Evolutionary conservation across 2,113 vertebrate species (phyloP).

Genomic region (Eulacestoma nigropectus): DNA sequence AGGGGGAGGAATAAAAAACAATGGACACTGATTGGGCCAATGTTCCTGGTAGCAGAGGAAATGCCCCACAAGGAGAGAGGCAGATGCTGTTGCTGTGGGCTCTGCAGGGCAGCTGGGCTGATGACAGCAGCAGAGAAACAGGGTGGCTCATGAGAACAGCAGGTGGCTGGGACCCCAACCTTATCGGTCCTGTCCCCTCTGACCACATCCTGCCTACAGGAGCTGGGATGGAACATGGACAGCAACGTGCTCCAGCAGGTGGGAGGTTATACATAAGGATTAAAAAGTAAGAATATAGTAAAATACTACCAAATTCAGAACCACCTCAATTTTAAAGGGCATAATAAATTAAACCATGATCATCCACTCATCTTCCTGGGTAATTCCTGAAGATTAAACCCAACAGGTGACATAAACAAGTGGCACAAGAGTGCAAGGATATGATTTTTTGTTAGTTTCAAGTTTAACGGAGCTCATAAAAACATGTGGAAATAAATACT

Average conservation of each 20-base stretch:
- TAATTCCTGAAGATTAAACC: not conserved
- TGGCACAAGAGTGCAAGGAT: not conserved
- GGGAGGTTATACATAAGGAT: not conserved
- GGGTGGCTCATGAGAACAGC: not conserved
- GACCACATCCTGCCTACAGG: not conserved
- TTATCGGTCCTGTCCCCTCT: not conserved
- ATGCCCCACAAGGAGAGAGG: not conserved
- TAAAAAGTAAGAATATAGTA: not conserved
- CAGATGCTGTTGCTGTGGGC: not conserved
- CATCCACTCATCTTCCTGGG: not conserved
- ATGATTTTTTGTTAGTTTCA: not conserved
- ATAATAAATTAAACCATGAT: not conserved
- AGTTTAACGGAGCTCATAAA: fast-evolving
- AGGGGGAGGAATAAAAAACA: not conserved
- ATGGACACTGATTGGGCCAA: no score
- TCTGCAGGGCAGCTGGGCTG: not conserved
- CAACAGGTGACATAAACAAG: not conserved
- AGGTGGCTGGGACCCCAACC: not conserved
- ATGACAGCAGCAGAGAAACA: not conserved
- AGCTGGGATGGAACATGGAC: not conserved
- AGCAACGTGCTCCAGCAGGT: not conserved
- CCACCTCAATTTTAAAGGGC: not conserved
- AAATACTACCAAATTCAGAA: not conserved
- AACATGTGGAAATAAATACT: not conserved
- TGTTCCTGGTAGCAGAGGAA: not conserved